phyloP scores from a whole-genome alignment of 2,888 invertebrate genomes.

The Lomographa bimaculata region DNA sequence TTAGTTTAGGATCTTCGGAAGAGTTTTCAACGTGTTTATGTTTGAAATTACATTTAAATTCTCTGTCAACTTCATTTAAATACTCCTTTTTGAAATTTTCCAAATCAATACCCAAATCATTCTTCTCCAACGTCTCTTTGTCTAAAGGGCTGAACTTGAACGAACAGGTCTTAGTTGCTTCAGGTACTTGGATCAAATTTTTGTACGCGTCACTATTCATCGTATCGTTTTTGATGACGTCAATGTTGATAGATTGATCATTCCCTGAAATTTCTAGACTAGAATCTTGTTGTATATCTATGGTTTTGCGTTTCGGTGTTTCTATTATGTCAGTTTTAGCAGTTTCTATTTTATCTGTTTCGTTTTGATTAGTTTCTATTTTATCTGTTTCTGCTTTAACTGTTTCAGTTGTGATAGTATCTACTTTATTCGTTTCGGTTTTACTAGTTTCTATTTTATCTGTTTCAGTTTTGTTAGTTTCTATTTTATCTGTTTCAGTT shows the following conservation, averaged over 20 bases:
- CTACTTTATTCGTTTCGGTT: background rate
- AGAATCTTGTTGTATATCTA: slow-evolving; percentile 52
- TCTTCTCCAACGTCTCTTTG: slow-evolving; percentile 42
- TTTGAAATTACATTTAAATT: slow-evolving; percentile 17
- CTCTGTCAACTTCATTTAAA: slow-evolving; percentile 53
- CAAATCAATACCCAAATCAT: slow-evolving; percentile 52
- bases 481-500: background rate
- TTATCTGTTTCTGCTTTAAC: background rate
- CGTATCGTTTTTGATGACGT: slow-evolving; percentile 44
- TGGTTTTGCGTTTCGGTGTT: slow-evolving; percentile 50
- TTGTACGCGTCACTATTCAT: slow-evolving; percentile 19
- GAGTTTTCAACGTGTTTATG: slow-evolving; percentile 16
- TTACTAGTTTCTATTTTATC: background rate
- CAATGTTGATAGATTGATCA: slow-evolving; percentile 52
- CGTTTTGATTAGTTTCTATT: slow-evolving; percentile 5
- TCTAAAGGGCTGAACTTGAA: slow-evolving; percentile 54
- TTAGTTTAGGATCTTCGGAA: background rate
- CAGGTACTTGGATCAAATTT: slow-evolving; percentile 26
- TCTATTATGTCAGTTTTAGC: slow-evolving; percentile 23
- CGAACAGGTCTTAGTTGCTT: slow-evolving; percentile 40
- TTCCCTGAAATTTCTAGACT: slow-evolving; percentile 62
- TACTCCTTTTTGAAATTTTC: slow-evolving; percentile 66
- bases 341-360: background rate
- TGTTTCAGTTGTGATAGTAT: slow-evolving; percentile 4
- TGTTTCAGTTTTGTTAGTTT: slow-evolving; percentile 5